Evolutionary conservation across 2,113 vertebrate species (phyloP), one percentile per base, ranked within the genome.

Genomic region (Sylvilagus bachmani): DNA sequence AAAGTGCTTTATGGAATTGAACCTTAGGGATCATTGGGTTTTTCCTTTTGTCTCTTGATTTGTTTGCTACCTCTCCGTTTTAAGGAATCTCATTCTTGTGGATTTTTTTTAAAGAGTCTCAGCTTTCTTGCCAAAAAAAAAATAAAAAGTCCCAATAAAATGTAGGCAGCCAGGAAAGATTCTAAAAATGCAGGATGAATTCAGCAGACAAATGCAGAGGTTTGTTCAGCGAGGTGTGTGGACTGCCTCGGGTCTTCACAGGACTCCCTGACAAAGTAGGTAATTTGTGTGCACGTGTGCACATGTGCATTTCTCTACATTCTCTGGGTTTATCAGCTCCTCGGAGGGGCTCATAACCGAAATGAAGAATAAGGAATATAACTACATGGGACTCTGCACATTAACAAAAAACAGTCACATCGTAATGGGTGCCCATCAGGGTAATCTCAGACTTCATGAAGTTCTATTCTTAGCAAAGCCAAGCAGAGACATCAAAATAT

Each of bases 171-270:
- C 61, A 53, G 14, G 69, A 94, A 75, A 95, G 81, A 53, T 86
- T 92, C 83, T 95, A 79, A 93, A 96, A 96, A 90, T 71, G 51
- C 36, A 80, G 90, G 96, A 92, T 90, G 88, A 95, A 55, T 88
- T 86, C 89, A 96, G 87, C 82, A 49, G 25, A 83, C 85, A 83
- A 74, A 74, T 3, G 11, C 13, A 17, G 55, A 58, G 55, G 19
- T 19, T 19, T 19, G 13, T 58, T 58, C 55, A 81, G 49, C 33
- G 5, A 44, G 51, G 44, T 71, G 44, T 95, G 31, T 27, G 13
- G 73, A 12, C 55, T 84, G 36, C 29, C 62, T 4, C n/a, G 27
- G 13, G 5, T 66, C 79, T 66, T 73, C 53, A 8, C 31, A 21
- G n/a, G 62, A 84, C 69, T 96, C 78, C 38, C 69, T 66, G 6